phyloP scores from a whole-genome alignment of 37 sponge, comb jelly and placozoan species.

The Eunapius fragilis region DNA sequence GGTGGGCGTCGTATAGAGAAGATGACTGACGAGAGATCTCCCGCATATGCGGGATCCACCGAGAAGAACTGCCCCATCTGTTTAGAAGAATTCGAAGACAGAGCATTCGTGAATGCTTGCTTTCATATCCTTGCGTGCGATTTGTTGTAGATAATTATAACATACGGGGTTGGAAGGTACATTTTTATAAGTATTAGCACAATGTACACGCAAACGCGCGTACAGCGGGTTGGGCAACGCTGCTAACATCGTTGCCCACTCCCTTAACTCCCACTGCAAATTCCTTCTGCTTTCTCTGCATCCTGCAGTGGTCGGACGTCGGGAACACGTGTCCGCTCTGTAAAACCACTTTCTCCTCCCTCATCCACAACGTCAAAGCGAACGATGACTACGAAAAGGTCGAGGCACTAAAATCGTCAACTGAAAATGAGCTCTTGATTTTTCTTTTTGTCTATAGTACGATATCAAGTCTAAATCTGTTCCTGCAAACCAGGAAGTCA shows the following conservation, averaged over 20 bases:
- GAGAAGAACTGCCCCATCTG: conserved; percentile 77
- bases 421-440: background rate
- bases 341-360: conserved; percentile 57
- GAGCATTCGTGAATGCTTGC: conserved; percentile 67
- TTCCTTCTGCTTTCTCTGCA: conserved; percentile 82
- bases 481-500: conserved; percentile 1
- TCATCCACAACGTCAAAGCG: conserved; percentile 79
- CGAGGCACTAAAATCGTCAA: background rate
- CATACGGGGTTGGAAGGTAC: too few relatives aligned
- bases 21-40: background rate
- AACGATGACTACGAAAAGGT: conserved; percentile 68
- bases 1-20: background rate
- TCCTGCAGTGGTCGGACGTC: conserved; percentile 85
- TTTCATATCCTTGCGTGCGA: conserved; percentile 70
- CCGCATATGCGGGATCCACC: conserved; percentile 8
- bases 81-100: conserved; percentile 59
- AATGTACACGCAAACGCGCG: background rate
- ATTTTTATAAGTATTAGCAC: too few relatives aligned
- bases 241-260: background rate
- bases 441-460: background rate
- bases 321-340: conserved; percentile 86
- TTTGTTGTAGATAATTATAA: background rate
- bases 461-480: conserved; percentile 3
- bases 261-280: conserved; percentile 20
- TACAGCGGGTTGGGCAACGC: background rate